phyloP scores from a whole-genome alignment of 2,113 vertebrate genomes.

The Prinia subflava region DNA sequence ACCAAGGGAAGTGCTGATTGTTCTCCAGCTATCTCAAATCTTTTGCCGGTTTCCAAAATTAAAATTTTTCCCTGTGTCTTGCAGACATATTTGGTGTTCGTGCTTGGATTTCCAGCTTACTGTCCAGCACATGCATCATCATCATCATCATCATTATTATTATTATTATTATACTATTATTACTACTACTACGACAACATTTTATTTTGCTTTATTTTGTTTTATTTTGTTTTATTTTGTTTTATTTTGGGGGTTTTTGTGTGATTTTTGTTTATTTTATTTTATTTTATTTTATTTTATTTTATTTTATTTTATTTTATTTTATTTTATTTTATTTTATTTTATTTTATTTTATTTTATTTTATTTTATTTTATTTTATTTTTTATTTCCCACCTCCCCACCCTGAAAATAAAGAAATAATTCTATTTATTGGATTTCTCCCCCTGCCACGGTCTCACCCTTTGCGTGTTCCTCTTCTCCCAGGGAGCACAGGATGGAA shows the following conservation, averaged over 20 bases:
- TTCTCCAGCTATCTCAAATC: conserved; percentile 49
- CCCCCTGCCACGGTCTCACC: fast-evolving
- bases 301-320: too few species aligned
- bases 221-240: background rate
- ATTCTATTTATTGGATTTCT: background rate
- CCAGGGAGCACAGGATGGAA: background rate
- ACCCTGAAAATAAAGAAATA: background rate
- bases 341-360: too few species aligned
- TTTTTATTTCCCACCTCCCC: background rate
- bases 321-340: too few species aligned
- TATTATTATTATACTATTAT: too few species aligned
- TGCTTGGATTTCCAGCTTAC: background rate
- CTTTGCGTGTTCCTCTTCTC: background rate
- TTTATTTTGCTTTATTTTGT: background rate
- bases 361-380: too few species aligned
- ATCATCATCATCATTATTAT: too few species aligned
- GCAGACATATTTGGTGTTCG: background rate
- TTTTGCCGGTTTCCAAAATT: conserved; percentile 50
- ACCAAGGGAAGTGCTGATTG: background rate
- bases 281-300: background rate
- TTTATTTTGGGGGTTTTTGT: too few species aligned
- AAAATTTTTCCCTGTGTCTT: background rate
- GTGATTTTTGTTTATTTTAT: background rate
- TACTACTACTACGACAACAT: background rate
- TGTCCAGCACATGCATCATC: background rate